These are phyloP conservation scores for Stegodyphus mimosarum DNA, from an alignment of 1,140 invertebrate genomes.

Conservation along the genomic window DNA sequence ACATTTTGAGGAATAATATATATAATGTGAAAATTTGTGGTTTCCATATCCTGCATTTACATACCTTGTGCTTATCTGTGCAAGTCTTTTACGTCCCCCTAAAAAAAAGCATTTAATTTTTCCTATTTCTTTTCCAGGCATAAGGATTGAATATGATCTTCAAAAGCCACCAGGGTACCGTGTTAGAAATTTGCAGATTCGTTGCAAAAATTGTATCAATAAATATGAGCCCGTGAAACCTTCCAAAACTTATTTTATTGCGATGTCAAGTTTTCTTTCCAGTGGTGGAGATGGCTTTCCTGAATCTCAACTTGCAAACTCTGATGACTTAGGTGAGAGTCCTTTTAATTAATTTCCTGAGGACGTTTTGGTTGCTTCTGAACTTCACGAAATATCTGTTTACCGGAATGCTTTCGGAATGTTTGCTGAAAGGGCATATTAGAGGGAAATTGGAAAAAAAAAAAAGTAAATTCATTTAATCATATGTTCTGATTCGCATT, in stretches of 20 bases:
- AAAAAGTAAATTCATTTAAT: neutral
- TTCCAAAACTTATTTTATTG: constrained; percentile 8
- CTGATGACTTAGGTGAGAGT: neutral
- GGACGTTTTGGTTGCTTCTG: neutral
- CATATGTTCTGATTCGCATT: neutral
- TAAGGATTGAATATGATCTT: neutral
- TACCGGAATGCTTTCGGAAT: neutral
- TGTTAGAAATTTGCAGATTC: neutral
- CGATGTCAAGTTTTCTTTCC: neutral
- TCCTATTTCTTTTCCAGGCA: neutral
- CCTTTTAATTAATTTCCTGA: neutral
- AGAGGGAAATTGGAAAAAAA: neutral
- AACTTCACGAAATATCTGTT: neutral
- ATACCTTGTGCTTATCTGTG: too few species aligned
- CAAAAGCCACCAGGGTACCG: neutral
- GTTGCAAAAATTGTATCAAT: neutral
- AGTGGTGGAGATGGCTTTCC: constrained; percentile 8
- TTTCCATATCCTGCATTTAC: neutral
- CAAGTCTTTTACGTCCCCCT: too few species aligned
- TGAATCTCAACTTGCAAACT: neutral
- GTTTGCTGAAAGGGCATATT: neutral
- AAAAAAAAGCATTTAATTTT: neutral
- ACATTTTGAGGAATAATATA: neutral
- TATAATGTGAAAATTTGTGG: neutral
- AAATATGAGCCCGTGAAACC: neutral